Percentiles rank a stretch among this genome's conserved stretches.
Evolutionary conservation across 2,797 vertebrate genomes (phyloP).

Genomic region (Ceryle rudis): DNA sequence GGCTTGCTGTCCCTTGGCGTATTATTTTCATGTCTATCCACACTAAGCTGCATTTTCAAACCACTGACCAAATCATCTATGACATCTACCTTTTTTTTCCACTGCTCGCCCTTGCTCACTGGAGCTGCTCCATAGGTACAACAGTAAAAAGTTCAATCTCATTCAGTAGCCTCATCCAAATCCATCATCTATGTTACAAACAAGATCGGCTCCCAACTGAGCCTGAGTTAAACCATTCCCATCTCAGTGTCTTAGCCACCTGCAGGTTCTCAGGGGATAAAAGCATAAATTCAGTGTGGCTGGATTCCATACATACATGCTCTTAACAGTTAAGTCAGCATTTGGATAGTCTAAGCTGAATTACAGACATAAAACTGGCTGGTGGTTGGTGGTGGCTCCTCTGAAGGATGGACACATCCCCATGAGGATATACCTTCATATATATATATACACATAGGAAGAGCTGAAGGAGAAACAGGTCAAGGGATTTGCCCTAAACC

Average conservation of each 20-base stretch:
- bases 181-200: not conserved
- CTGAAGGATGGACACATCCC: not conserved
- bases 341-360: not conserved
- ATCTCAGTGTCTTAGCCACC: not conserved
- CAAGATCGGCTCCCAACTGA: not conserved
- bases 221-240: not conserved
- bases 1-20: not conserved
- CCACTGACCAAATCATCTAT: not conserved
- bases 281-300: not conserved
- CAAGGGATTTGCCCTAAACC: not conserved
- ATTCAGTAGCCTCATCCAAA: not conserved
- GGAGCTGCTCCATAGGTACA: not conserved
- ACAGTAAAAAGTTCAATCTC: not conserved
- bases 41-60: not conserved
- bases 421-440: accelerated
- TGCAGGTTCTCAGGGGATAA: not conserved
- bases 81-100: not conserved
- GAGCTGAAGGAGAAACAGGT: not conserved
- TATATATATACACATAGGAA: not conserved
- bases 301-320: not conserved
- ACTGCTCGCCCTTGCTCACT: not conserved
- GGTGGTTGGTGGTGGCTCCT: not conserved
- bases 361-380: not conserved
- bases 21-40: not conserved
- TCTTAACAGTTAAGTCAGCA: accelerated